Evolutionary conservation across 2,797 vertebrate species (phyloP).

Genomic region (Pipistrellus kuhlii): DNA sequence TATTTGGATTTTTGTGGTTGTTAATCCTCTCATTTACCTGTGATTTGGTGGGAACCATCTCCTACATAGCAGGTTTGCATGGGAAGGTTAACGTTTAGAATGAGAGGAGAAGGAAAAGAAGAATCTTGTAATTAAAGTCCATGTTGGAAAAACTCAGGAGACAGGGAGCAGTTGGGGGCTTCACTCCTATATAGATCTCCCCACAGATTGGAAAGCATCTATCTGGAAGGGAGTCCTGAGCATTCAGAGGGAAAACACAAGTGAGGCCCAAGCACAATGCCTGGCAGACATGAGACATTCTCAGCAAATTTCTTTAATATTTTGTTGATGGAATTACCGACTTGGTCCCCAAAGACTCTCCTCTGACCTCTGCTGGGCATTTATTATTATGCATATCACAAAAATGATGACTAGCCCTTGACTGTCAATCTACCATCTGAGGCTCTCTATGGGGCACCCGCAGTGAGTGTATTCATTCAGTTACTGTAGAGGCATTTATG

Average conservation of each 20-base stretch:
- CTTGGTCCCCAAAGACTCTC: not conserved
- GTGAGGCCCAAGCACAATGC: not conserved
- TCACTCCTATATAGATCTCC: not conserved
- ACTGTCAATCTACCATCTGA: not conserved
- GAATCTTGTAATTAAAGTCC: not conserved
- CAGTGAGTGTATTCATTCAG: not conserved
- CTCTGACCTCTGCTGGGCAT: slow-evolving; percentile 69
- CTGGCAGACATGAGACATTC: not conserved
- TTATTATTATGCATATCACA: slow-evolving; percentile 43
- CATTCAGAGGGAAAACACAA: not conserved
- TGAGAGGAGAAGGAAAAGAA: slow-evolving; percentile 19
- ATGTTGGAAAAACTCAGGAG: not conserved
- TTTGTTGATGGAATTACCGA: slow-evolving; percentile 36
- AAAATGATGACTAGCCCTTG: not conserved
- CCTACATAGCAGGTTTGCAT: not conserved
- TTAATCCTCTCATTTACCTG: not conserved
- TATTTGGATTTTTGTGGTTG: not conserved
- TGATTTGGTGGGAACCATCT: not conserved
- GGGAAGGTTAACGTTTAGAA: slow-evolving; percentile 20
- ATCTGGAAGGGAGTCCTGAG: not conserved
- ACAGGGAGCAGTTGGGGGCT: not conserved
- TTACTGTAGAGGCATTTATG: not conserved
- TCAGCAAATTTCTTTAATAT: not conserved
- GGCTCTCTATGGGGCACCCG: not conserved
- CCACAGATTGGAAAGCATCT: no score